A percentile compares a stretch with the other conserved stretches of the same genome.
These are phyloP conservation scores for Steinernema khuongi DNA, from an alignment of 1,140 invertebrate species.

Conservation along the genomic window DNA sequence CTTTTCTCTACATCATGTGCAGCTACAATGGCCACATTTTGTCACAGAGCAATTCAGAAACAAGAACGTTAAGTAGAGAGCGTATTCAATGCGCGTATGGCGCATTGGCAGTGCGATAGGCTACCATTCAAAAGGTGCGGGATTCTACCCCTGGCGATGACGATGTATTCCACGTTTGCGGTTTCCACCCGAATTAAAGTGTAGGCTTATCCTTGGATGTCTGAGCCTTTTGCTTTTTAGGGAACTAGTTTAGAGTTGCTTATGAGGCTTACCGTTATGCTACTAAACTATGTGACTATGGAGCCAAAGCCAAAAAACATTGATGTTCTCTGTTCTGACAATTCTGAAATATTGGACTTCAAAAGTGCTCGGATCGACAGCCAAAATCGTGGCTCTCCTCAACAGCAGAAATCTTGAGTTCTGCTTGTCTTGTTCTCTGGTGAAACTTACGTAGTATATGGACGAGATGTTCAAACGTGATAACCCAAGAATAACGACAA, in stretches of 20 bases:
- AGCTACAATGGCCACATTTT: too few species aligned
- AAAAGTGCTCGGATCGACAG: too few species aligned
- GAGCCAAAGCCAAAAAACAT: background rate
- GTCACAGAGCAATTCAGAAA: too few species aligned
- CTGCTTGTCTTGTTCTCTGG: too few species aligned
- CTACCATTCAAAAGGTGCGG: background rate
- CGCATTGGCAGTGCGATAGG: background rate
- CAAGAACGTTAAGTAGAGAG: too few species aligned
- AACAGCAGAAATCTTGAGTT: too few species aligned
- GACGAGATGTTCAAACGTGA: background rate
- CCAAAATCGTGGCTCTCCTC: too few species aligned
- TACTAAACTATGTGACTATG: too few species aligned
- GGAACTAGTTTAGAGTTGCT: too few species aligned
- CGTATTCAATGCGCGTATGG: background rate
- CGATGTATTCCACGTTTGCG: slow-evolving; percentile 11
- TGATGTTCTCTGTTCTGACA: background rate
- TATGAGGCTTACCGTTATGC: too few species aligned
- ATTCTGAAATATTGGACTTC: background rate
- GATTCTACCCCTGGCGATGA: background rate
- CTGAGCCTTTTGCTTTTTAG: background rate
- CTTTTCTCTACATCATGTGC: too few species aligned
- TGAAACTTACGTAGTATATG: background rate
- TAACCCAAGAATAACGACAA: background rate
- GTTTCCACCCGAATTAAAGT: slow-evolving; percentile 15
- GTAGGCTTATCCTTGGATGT: slow-evolving; percentile 5